Percentiles rank a stretch among this genome's conserved stretches.
These are phyloP conservation scores for Syrmaticus mikado DNA, from an alignment of 2,113 vertebrate species.

Conservation along the genomic window DNA sequence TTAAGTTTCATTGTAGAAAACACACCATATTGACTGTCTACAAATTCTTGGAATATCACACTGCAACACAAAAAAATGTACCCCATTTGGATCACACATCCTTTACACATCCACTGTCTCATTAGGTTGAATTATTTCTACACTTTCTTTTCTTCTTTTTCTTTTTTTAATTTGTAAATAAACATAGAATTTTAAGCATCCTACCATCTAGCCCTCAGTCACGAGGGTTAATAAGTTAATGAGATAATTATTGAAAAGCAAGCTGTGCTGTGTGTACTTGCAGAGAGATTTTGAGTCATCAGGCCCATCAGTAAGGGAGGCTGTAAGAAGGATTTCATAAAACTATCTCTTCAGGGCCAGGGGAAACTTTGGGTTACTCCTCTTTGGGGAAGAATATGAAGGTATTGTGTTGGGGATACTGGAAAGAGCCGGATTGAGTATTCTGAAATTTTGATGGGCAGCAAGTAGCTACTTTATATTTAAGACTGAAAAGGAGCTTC, in stretches of 20 bases:
- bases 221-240: not conserved
- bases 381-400: not conserved
- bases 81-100: not conserved
- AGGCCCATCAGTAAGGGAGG: not conserved
- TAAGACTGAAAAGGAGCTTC: not conserved
- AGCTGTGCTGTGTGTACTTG: not conserved
- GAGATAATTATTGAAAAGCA: not conserved
- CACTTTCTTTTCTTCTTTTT: not conserved
- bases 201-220: not conserved
- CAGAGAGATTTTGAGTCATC: not conserved
- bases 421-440: not conserved
- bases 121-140: not conserved
- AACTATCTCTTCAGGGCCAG: not conserved
- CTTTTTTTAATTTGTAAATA: not conserved
- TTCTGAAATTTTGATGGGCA: not conserved
- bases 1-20: not conserved
- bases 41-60: not conserved
- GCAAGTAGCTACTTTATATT: not conserved
- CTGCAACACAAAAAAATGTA: not conserved
- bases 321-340: not conserved
- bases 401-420: not conserved
- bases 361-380: not conserved
- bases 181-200: not conserved
- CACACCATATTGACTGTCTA: not conserved
- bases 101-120: not conserved